Evolutionary conservation across 2,888 invertebrate species (phyloP).

Genomic region (Eupithecia pulchellata): DNA sequence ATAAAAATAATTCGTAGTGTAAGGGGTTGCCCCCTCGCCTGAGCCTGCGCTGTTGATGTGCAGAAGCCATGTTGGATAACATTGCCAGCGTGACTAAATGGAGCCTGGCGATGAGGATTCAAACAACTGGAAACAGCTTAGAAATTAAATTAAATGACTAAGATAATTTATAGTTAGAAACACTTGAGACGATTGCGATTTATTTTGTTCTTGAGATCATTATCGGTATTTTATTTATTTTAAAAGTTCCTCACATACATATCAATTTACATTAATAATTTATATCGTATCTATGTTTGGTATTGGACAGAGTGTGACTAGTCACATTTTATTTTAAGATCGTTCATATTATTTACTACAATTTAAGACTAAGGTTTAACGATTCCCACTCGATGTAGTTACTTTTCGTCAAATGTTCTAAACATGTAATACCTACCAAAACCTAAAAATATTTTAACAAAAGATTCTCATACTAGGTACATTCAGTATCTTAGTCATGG

Average conservation of each 20-base stretch:
- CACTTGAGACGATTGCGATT: neutral
- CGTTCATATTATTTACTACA: neutral
- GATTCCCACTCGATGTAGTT: neutral
- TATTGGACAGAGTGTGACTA: neutral
- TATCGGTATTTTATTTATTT: neutral
- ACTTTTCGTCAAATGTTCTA: neutral
- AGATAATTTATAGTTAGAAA: neutral
- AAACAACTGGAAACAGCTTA: constrained; percentile 1
- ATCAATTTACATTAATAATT: neutral
- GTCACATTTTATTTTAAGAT: neutral
- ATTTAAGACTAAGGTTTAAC: neutral
- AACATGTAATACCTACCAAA: neutral
- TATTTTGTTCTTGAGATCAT: neutral
- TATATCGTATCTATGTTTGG: neutral
- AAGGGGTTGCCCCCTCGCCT: constrained; percentile 57
- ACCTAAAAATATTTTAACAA: neutral
- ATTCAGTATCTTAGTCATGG: neutral
- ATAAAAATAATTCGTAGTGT: constrained; percentile 75
- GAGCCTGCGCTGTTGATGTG: constrained; percentile 45
- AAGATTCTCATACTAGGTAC: neutral
- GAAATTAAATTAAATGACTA: neutral
- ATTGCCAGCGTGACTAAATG: constrained; percentile 74
- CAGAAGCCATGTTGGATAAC: constrained; percentile 75
- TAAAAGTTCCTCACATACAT: neutral
- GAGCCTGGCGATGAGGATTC: constrained; percentile 3